These are phyloP conservation scores for Melipona bicolor DNA, from an alignment of 2,888 invertebrate species.

Conservation along the genomic window DNA sequence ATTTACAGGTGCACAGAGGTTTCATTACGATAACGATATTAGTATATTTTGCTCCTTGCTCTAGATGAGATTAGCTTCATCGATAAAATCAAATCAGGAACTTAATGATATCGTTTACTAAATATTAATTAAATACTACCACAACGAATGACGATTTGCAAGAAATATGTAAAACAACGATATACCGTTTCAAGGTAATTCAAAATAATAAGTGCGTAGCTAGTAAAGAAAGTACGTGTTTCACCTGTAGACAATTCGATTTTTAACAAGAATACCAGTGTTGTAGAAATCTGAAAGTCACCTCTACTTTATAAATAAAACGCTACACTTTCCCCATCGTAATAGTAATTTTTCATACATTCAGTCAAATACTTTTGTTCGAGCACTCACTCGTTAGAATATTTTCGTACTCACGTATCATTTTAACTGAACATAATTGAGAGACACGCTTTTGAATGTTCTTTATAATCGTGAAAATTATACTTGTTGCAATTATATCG, in stretches of 20 bases:
- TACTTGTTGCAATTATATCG: neutral
- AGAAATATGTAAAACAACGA: neutral
- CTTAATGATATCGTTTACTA: neutral
- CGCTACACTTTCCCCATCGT: neutral
- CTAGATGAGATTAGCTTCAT: neutral
- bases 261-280: neutral
- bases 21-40: conserved; percentile 16
- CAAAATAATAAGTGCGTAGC: neutral
- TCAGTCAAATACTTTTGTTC: neutral
- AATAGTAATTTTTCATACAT: conserved; percentile 8
- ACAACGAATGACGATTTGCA: neutral
- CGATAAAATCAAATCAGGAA: neutral
- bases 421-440: neutral
- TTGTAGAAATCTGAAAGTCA: conserved; percentile 17
- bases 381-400: neutral
- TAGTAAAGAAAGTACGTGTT: neutral
- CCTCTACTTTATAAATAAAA: conserved; percentile 19
- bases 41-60: neutral
- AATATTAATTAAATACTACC: neutral
- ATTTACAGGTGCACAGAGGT: conserved; percentile 22
- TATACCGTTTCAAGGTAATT: neutral
- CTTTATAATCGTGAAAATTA: conserved; percentile 1
- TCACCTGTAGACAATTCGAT: neutral
- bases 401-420: conserved; percentile 5
- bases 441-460: conserved; percentile 22